Conservation (phyloP, 2,888 invertebrate species). For the Sicus ferrugineus region DNA sequence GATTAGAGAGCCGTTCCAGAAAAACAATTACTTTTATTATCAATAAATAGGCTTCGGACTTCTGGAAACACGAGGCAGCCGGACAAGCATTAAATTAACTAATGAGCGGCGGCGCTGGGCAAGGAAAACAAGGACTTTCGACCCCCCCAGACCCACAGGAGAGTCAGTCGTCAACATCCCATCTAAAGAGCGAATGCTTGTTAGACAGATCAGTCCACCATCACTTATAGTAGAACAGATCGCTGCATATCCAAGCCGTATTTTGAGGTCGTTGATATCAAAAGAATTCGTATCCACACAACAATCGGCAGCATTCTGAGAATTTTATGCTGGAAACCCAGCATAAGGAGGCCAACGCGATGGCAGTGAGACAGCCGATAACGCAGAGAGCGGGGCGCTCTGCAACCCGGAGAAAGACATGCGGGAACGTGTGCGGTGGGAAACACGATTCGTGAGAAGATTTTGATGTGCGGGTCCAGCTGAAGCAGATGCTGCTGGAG, state of each 20-base stretch:
- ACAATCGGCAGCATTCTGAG: slow-evolving; percentile 14
- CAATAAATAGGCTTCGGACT: slow-evolving; percentile 27
- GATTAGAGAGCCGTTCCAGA: neutral
- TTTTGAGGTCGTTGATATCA: slow-evolving; percentile 29
- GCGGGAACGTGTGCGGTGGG: neutral
- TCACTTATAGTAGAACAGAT: neutral
- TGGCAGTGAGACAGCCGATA: slow-evolving; percentile 30
- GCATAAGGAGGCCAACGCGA: slow-evolving; percentile 17
- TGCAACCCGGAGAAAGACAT: neutral
- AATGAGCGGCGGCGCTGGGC: neutral
- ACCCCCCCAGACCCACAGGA: neutral
- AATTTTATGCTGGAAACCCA: slow-evolving; percentile 28
- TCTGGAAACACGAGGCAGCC: neutral
- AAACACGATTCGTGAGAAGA: slow-evolving; percentile 42
- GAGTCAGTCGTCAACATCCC: neutral
- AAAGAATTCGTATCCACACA: slow-evolving; percentile 19
- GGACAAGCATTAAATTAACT: neutral
- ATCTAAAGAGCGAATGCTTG: slow-evolving; percentile 1
- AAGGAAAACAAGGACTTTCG: neutral
- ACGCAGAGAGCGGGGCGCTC: neutral
- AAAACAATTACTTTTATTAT: slow-evolving; percentile 6
- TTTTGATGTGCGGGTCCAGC: slow-evolving; percentile 33
- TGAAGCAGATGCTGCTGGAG: slow-evolving; percentile 28
- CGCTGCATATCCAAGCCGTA: neutral
- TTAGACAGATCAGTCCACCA: neutral